Evolutionary conservation across 2,888 invertebrate species (phyloP).

Genomic region (Unio pictorum): DNA sequence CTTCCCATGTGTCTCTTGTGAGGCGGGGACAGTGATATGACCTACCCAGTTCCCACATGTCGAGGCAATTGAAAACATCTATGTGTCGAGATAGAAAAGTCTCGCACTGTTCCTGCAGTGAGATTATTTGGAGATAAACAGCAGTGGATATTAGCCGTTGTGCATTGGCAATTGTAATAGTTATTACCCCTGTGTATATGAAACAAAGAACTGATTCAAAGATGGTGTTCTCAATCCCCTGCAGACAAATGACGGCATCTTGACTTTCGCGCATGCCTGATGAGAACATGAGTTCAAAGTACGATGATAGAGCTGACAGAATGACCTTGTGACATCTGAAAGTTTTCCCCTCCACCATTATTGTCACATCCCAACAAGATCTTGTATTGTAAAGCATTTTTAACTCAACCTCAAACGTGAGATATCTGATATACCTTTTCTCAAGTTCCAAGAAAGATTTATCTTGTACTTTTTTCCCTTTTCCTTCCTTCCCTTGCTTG

Average conservation of each 20-base stretch:
- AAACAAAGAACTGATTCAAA: constrained; percentile 24
- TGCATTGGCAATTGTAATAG: constrained; percentile 23
- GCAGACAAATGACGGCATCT: constrained; percentile 21
- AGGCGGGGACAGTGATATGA: constrained; percentile 81
- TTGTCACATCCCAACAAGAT: constrained; percentile 20
- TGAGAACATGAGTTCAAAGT: constrained; percentile 42
- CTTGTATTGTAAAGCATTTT: constrained; percentile 15
- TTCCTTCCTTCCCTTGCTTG: constrained; percentile 11
- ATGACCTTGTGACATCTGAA: constrained; percentile 40
- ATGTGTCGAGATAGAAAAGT: constrained; percentile 81
- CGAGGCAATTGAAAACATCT: constrained; percentile 84
- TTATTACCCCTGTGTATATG: constrained; percentile 30
- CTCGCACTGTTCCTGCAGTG: constrained; percentile 79
- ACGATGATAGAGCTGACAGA: constrained; percentile 30
- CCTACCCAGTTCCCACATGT: constrained; percentile 86
- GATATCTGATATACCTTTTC: constrained; percentile 22
- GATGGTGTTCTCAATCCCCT: constrained; percentile 28
- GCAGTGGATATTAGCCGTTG: constrained; percentile 31
- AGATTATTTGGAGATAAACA: constrained; percentile 37
- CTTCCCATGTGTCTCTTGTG: constrained; percentile 80
- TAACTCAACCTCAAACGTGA: constrained; percentile 23
- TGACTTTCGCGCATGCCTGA: constrained; percentile 39
- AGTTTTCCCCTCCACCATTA: constrained; percentile 24
- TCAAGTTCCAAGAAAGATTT: constrained; percentile 15
- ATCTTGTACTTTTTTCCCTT: constrained; percentile 7